Percentiles rank a stretch among this genome's conserved stretches.
phyloP scores from a whole-genome alignment of 2,797 vertebrate species.

The Falco cherrug region DNA sequence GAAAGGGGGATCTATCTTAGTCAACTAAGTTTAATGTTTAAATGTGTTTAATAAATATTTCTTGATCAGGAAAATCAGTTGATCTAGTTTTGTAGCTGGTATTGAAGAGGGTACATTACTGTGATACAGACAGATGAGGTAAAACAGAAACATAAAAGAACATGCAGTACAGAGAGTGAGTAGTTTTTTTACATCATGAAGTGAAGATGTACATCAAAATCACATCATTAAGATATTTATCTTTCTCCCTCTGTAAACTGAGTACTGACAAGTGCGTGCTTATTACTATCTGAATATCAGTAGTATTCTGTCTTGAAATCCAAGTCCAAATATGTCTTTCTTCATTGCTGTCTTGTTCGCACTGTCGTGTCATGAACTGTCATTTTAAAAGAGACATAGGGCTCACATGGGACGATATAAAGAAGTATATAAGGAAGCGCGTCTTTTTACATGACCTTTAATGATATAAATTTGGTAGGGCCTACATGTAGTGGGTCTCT shows the following conservation, averaged over 20 bases:
- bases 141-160: not conserved
- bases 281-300: not conserved
- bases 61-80: conserved; percentile 12
- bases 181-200: not conserved
- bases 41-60: conserved; percentile 18
- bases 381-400: not conserved
- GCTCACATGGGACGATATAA: not conserved
- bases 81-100: not conserved
- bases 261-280: not conserved
- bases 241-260: not conserved
- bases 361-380: not conserved
- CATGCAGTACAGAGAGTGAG: not conserved
- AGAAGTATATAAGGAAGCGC: not conserved
- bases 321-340: not conserved
- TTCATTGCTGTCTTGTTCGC: not conserved
- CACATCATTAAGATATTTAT: not conserved
- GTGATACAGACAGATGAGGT: not conserved
- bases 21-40: not conserved
- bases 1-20: not conserved
- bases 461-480: not conserved
- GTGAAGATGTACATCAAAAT: conserved; percentile 2
- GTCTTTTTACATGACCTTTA: conserved; percentile 38
- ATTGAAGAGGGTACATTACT: not conserved
- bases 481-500: not conserved
- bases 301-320: not conserved